Base-by-base conservation (phyloP, 2,113 vertebrate genomes). In the Camelus dromedarius region DNA sequence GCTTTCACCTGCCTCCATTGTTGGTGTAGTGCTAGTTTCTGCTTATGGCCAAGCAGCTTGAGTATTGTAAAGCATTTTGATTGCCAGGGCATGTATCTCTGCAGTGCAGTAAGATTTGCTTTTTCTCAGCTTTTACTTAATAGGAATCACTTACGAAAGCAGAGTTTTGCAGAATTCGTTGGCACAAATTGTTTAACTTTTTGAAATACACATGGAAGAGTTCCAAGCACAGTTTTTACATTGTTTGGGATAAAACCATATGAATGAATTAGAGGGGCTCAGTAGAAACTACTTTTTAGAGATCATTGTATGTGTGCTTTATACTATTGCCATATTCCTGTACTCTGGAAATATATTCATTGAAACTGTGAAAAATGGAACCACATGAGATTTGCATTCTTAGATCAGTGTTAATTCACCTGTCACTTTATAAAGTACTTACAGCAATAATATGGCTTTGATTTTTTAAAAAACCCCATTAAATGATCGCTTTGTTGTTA, bases 401-500 rank as follows among this genome's bases (percentile, higher is more conserved):
- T 93, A 87, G 0, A 18, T 50, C 32, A 88, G 22, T 80, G 4
- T 91, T 80, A 76, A 76, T 73, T 84, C 11, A 70, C 11, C 4
- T 82, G 20, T 83, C 38, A 86, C 9, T 60, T 76, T 84, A 20
- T 89, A 67, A 67, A 90, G 38, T 56, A 76, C 24, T 92, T 81
- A 48, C 64, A 77, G 24, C 67, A 67, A 19, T 91, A 50, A 50
- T 46, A 83, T 13, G 15, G 32, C 4, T 90, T 93, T 91, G 77
- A 83, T 75, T 94, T 62, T 42, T 66, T 66, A 3, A 89, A 84
- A 67, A 72, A 62, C 8, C 3, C 4, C 73, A 58, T 94, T 3
- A 76, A 19, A 86, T 89, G 48, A 87, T 87, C 96, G 56, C 62
- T 95, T 96, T 84, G 48, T 96, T 84, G 48, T 94, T 93, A 22